Evolutionary conservation across 2,113 vertebrate genomes (phyloP), one percentile per base, ranked within the genome.

Genomic region (Varanus salvator): DNA sequence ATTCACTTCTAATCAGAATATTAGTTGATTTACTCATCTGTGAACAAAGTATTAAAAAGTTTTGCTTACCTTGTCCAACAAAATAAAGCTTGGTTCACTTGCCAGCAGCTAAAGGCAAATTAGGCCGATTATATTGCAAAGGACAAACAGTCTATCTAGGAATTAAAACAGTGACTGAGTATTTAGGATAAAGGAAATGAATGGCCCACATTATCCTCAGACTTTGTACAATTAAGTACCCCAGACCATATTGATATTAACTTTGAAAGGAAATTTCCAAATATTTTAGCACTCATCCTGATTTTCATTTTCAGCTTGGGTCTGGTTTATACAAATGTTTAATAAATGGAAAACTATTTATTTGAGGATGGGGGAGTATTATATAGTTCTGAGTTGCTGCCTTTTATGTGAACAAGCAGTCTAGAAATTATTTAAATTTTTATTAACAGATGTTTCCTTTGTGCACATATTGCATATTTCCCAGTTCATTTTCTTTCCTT

Each of bases 41-140:
- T 91, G 88, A 93, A 93, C 71, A 91, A 92, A 91, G 80, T n/a
- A 74, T 14, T 87, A 86, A 78, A 27, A 66, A 88, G 83, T 83
- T 94, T 93, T 94, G 94, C 90, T 91, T 93, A 92, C 87, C 69
- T 93, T 94, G 92, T 93, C 94, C 93, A 91, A 90, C 89, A 87
- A 90, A 85, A 83, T 93, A 93, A 94, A 93, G 89, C 93, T 93
- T 89, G 81, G 92, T 93, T 89, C 82, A 89, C 92, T 95, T 94
- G 85, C 90, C 89, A 89, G 85, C 94, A 93, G 86, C 92, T 93
- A 83, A 95, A 93, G 93, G 95, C 86, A 91, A 96, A 94, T 92
- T 89, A 92, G 94, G 86, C 89, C 90, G 52, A 83, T 93, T 93
- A 92, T 86, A 86, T 57, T 92, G 19, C 77, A 94, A 96, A 95